Conservation (phyloP, 2,797 vertebrate species). For the Gallinago stenura region DNA sequence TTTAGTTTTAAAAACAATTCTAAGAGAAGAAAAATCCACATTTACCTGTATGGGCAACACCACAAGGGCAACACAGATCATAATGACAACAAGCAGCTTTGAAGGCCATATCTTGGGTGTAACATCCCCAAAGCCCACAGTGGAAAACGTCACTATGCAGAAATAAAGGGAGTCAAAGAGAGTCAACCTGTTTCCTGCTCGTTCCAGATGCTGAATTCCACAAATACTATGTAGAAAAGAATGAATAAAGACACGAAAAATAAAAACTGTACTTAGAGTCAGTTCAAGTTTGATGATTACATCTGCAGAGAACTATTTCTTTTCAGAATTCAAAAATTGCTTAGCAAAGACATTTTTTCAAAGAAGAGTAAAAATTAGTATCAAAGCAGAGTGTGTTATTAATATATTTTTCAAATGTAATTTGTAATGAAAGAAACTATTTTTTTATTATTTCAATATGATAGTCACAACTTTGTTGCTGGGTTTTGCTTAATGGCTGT, state of each 20-base stretch:
- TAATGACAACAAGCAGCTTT: slow-evolving; percentile 87
- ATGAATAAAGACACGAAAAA: slow-evolving; percentile 53
- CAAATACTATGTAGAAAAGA: slow-evolving; percentile 82
- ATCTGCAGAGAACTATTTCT: not conserved
- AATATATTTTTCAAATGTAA: not conserved
- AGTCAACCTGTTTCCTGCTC: slow-evolving; percentile 85
- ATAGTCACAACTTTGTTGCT: not conserved
- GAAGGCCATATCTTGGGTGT: slow-evolving; percentile 87
- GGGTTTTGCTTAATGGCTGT: slow-evolving; percentile 38
- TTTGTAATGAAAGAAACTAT: not conserved
- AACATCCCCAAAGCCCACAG: slow-evolving; percentile 88
- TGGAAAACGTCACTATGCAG: slow-evolving; percentile 89
- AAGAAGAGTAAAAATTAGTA: not conserved
- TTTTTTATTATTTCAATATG: not conserved
- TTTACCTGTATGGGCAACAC: slow-evolving; percentile 87
- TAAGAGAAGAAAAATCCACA: not conserved
- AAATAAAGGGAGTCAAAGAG: slow-evolving; percentile 88
- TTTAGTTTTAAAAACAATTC: not conserved
- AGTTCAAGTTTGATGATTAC: not conserved
- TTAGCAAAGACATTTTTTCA: slow-evolving; percentile 6
- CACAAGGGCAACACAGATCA: slow-evolving; percentile 88
- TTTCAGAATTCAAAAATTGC: not conserved
- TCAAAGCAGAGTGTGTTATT: not conserved
- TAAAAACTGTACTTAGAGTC: slow-evolving; percentile 11
- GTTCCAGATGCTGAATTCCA: slow-evolving; percentile 87